These are phyloP conservation scores for Tryphoninae sp. DNA, from an alignment of 2,888 invertebrate species.

Conservation along the genomic window DNA sequence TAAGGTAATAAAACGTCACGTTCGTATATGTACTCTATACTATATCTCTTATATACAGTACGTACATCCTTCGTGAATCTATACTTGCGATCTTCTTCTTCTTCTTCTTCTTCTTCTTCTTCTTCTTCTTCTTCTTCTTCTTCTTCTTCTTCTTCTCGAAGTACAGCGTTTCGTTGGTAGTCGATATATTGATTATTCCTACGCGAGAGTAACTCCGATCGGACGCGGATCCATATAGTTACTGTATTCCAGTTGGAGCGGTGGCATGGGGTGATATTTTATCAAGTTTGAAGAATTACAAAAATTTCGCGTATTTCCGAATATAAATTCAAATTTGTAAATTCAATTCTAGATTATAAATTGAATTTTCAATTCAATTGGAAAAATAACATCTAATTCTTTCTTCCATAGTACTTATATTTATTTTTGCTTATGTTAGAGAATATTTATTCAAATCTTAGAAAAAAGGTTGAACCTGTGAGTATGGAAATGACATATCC, in stretches of 20 bases:
- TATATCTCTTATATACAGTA: constrained; percentile 25
- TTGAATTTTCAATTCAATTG: no score
- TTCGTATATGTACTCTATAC: constrained; percentile 27
- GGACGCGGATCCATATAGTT: background rate
- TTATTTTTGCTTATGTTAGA: no score
- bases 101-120: constrained; percentile 35
- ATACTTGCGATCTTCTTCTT: constrained; percentile 42
- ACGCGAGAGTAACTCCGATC: constrained; percentile 3
- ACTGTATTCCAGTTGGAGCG: background rate
- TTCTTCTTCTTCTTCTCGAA: constrained; percentile 25
- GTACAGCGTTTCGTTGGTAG: constrained; percentile 43
- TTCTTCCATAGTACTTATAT: background rate
- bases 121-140: constrained; percentile 30
- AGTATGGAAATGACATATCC: no score
- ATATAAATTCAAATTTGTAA: no score
- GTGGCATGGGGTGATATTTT: background rate
- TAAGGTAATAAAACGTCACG: constrained; percentile 65
- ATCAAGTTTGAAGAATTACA: constrained; percentile 10
- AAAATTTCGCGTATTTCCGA: background rate
- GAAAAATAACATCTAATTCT: background rate
- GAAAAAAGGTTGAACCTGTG: no score
- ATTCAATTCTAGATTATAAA: no score
- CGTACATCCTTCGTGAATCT: constrained; percentile 50
- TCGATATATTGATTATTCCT: constrained; percentile 56
- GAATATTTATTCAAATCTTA: no score